Conservation (phyloP, 2,888 invertebrate species). For the Mesodorylaimus sp. region DNA sequence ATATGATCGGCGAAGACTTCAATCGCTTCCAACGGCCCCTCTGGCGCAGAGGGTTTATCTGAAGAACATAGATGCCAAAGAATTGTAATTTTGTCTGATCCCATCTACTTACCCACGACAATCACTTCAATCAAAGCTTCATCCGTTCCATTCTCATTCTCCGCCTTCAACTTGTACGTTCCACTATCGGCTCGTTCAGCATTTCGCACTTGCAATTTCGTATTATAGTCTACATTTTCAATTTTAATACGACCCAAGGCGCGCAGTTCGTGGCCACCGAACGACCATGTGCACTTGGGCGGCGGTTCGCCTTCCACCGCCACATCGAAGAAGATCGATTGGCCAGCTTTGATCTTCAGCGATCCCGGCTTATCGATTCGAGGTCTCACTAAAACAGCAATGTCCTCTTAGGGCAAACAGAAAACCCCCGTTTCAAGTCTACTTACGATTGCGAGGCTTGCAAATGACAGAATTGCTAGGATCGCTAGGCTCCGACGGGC, state of each 20-base stretch:
- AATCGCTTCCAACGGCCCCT: slow-evolving; percentile 55
- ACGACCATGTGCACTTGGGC: slow-evolving; percentile 42
- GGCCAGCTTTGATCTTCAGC: slow-evolving; percentile 67
- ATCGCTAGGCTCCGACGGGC: slow-evolving; percentile 70
- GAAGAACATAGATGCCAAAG: too few relatives aligned
- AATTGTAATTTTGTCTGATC: too few relatives aligned
- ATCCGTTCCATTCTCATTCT: slow-evolving; percentile 68
- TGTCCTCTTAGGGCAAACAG: too few relatives aligned
- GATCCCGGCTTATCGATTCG: slow-evolving; percentile 81
- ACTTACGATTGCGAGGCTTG: slow-evolving; percentile 39
- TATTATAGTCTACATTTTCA: slow-evolving; percentile 60
- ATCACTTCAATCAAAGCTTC: slow-evolving; percentile 61
- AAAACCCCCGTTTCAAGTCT: too few relatives aligned
- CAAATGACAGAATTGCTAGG: slow-evolving; percentile 66
- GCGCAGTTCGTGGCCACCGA: slow-evolving; percentile 8
- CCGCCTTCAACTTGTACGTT: slow-evolving; percentile 59
- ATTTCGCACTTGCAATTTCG: slow-evolving; percentile 59
- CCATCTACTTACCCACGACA: too few relatives aligned
- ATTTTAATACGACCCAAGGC: slow-evolving; percentile 54
- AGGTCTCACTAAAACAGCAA: slow-evolving; percentile 52
- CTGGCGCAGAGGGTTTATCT: slow-evolving; percentile 33
- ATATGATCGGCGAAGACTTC: slow-evolving; percentile 76
- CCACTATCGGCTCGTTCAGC: slow-evolving; percentile 69
- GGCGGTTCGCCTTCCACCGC: slow-evolving; percentile 78
- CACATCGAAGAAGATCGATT: slow-evolving; percentile 71